Percentiles rank a stretch among this genome's conserved stretches.
phyloP scores from a whole-genome alignment of 30 jellyfish, hydroid and myxozoan genomes.

The Rhopilema esculentum region DNA sequence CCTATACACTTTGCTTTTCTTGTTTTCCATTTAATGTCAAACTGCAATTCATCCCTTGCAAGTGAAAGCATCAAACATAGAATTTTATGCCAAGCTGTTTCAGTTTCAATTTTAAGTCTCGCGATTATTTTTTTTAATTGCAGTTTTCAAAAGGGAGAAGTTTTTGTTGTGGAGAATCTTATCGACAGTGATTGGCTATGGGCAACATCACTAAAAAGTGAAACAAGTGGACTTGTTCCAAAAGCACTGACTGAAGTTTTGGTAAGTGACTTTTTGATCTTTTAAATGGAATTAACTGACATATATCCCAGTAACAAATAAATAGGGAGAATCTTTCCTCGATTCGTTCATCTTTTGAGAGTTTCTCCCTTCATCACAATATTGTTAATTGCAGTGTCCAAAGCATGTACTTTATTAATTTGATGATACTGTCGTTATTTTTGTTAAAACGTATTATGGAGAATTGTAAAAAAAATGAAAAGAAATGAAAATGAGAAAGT shows the following conservation, averaged over 20 bases:
- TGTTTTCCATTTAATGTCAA: too few species aligned
- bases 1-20: too few species aligned
- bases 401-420: too few species aligned
- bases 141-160: conserved; percentile 94
- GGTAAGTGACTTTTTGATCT: conserved; percentile 52
- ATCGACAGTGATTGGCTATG: conserved; percentile 95
- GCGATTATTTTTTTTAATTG: background rate
- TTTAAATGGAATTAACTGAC: too few species aligned
- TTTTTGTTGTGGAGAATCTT: conserved; percentile 84
- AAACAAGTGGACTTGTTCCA: conserved; percentile 93
- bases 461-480: too few species aligned
- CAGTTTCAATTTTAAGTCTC: background rate
- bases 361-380: too few species aligned
- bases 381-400: too few species aligned
- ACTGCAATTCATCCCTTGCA: background rate
- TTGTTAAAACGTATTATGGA: too few species aligned
- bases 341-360: background rate
- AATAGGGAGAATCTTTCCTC: background rate
- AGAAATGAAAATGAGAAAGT: too few species aligned
- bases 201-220: conserved; percentile 86
- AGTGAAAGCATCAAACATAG: too few species aligned
- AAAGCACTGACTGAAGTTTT: conserved; percentile 92
- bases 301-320: background rate
- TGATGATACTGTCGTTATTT: too few species aligned
- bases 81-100: too few species aligned